Percentiles rank a stretch among this genome's conserved stretches.
Conservation (phyloP, 2,113 vertebrate genomes). For the Otis tarda region DNA sequence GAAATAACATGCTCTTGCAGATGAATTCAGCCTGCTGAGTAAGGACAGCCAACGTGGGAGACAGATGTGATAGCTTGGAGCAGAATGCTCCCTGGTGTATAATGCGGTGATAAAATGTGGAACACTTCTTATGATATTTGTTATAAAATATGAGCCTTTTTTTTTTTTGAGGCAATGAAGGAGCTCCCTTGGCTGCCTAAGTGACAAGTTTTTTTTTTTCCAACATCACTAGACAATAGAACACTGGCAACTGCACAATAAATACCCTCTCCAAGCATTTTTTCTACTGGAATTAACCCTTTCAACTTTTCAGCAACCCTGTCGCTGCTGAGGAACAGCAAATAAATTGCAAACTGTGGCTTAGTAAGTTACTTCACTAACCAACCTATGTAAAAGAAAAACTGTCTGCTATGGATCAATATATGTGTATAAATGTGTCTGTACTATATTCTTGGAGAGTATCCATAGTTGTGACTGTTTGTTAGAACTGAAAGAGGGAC, state of each 20-base stretch:
- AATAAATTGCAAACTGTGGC: neutral
- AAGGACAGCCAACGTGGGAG: neutral
- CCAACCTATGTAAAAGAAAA: neutral
- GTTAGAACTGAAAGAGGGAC: neutral
- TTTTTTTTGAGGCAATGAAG: neutral
- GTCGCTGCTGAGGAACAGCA: neutral
- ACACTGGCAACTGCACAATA: neutral
- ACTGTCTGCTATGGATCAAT: accelerated
- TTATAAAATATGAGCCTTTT: neutral
- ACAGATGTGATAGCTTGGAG: neutral
- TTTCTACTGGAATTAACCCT: neutral
- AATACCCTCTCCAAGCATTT: neutral
- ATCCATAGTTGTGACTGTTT: neutral
- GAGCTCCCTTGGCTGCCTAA: neutral
- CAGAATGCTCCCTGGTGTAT: neutral
- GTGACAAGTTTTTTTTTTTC: neutral
- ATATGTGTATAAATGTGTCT: neutral
- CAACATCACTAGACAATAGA: neutral
- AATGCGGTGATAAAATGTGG: neutral
- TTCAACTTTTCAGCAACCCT: neutral
- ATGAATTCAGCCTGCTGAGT: neutral
- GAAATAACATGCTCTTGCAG: neutral
- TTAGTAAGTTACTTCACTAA: neutral
- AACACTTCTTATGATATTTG: neutral
- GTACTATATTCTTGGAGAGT: neutral